Evolutionary conservation across 2,888 invertebrate species (phyloP), one percentile per base, ranked within the genome.

Genomic region (Hybos culiciformis): DNA sequence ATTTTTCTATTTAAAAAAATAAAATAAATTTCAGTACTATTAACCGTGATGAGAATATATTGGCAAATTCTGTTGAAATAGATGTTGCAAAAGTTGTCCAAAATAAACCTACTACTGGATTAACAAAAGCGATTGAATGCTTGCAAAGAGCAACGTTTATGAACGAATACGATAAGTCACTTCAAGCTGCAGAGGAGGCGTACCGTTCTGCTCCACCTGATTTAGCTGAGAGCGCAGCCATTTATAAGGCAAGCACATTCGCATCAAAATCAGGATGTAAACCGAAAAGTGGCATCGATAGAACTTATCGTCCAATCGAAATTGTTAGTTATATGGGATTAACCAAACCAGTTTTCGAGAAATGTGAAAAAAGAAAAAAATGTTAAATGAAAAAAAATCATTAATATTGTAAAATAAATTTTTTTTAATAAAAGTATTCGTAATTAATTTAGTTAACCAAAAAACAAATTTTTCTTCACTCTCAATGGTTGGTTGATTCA

Each of bases 181-280:
- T 40, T 2, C 46, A 46, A 39, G 48, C 44, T 5, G 48, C 48
- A n/a, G 48, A 48, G 20, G 46, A 48, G 24, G 48, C 48, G 6
- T 42, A 18, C 31, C 24, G 24, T n/a, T 37, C 14, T 4, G 48
- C 48, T 20, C 46, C 48, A 4, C 46, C 40, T 2, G 48, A 46
- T 15, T 41, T 46, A 11, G 44, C 44, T 18, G 48, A 48, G 39
- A 46, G 36, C 17, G 46, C 48, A 15, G 48, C 48, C 9, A 42
- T 48, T 24, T 42, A 44, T 21, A 34, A 43, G 14, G 48, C 48
- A 15, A 31, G 36, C 7, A 44, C 37, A n/a, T 48, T 48, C 41
- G n/a, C n/a, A n/a, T n/a, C n/a, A n/a, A 19, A 36, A 21, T 37
- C 44, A 3, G 41, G 42, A 15, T 33, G 41, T 24, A 4, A 42